phyloP scores from a whole-genome alignment of 2,888 invertebrate genomes.

The Alviniconcha strummeri region DNA sequence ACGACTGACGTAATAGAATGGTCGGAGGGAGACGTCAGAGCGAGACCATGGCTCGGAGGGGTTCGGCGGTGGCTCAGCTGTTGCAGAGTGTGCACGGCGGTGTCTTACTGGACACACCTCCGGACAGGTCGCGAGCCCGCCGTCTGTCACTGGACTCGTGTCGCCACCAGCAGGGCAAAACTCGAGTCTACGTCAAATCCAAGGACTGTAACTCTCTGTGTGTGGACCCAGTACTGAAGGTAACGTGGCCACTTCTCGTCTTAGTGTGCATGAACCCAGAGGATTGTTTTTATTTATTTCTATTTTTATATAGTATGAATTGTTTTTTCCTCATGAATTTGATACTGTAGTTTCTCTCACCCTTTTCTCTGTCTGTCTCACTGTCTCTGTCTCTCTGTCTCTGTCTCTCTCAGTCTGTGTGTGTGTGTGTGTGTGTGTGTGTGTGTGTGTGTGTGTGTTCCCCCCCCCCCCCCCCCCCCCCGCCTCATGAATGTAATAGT shows the following conservation, averaged over 20 bases:
- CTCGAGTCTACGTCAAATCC: conserved; percentile 31
- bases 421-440: too few relatives aligned
- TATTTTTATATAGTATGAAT: too few relatives aligned
- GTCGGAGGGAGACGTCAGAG: conserved; percentile 10
- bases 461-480: too few relatives aligned
- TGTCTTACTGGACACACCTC: conserved; percentile 10
- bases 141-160: conserved; percentile 28
- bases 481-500: too few relatives aligned
- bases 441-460: too few relatives aligned
- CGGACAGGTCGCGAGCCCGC: neutral
- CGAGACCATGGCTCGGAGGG: conserved; percentile 3
- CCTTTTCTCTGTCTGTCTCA: too few relatives aligned
- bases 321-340: too few relatives aligned
- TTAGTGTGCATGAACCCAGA: too few relatives aligned
- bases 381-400: too few relatives aligned
- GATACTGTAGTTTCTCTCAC: too few relatives aligned
- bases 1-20: conserved; percentile 8
- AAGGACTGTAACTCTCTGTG: conserved; percentile 13
- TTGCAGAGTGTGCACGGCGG: conserved; percentile 26
- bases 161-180: conserved; percentile 31
- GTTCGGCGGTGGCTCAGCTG: conserved; percentile 27
- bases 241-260: neutral
- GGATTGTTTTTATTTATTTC: too few relatives aligned
- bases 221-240: conserved; percentile 19
- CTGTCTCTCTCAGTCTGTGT: too few relatives aligned